Evolutionary conservation across 2,797 vertebrate species (phyloP), one percentile per base, ranked within the genome.

Genomic region (Sebastes alutus): DNA sequence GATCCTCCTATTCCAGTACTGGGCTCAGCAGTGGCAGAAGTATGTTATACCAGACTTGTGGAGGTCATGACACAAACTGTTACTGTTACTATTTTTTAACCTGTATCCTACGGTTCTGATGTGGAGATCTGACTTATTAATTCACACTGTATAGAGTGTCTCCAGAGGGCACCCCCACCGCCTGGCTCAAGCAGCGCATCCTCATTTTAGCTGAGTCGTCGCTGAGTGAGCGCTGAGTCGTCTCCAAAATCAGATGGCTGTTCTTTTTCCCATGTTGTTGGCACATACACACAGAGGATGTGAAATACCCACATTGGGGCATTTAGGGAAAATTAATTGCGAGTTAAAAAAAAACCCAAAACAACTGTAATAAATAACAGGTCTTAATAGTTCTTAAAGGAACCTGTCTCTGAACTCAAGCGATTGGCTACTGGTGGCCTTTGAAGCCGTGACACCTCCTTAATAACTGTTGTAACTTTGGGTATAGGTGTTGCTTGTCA

Each of bases 1-100:
- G 96, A 94, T 97, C 92, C 92, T 91, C 91, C 80, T 96, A 95
- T 83, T 92, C 93, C 75, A 92, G 94, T 88, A 88, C 54, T 65
- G 86, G 84, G 32, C 94, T 97, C 61, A 94, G 95, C 94, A 89
- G 94, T 77, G 88, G 94, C 88, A 94, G 96, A 96, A 97, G 97
- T 99, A 96, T 90, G 1, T 12, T 12, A 33, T 14, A 10, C 3
- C 10, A 22, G n/a, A 22, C 9, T 42, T 55, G 13, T 25, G 11
- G 33, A 63, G 22, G n/a, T 74, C 18, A 29, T 25, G 29, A 54
- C 49, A 2, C 20, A 54, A 54, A 54, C 49, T 22, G 20, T 54
- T 46, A 46, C 42, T 46, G 42, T 46, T 46, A 46, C 42, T 3
- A 18, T 46, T 18, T 46, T 20, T 46, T 6, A 46, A 46, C 42